Conservation (phyloP, 2,797 vertebrate genomes). For the Hypotaenidia okinawae region DNA sequence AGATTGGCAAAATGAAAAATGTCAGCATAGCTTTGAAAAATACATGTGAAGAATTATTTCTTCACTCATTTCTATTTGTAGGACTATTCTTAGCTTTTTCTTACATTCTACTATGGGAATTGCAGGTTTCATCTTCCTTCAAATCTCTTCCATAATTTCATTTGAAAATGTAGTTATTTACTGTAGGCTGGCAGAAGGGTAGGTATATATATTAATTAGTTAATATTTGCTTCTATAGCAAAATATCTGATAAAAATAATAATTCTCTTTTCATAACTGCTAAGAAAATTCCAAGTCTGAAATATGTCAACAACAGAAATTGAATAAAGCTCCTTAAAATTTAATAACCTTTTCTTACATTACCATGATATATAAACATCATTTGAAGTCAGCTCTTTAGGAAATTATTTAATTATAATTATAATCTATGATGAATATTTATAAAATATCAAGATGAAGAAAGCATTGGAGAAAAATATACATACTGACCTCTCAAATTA, state of each 20-base stretch:
- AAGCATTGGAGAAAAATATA: neutral
- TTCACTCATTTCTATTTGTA: neutral
- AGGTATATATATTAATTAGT: rapidly evolving
- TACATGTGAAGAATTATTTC: neutral
- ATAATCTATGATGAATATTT: neutral
- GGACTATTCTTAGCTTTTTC: neutral
- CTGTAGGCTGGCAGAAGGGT: neutral
- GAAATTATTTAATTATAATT: neutral
- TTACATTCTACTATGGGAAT: neutral
- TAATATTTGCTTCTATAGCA: neutral
- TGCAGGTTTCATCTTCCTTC: neutral
- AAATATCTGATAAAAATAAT: neutral
- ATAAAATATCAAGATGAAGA: neutral
- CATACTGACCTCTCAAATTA: neutral
- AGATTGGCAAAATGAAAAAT: slow-evolving; percentile 37
- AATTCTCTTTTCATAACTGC: neutral
- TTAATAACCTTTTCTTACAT: neutral
- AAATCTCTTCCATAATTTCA: neutral
- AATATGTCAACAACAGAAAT: neutral
- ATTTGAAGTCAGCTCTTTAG: neutral
- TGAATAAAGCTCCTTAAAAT: neutral
- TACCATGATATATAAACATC: neutral
- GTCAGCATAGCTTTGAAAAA: slow-evolving; percentile 22
- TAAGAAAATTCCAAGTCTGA: neutral
- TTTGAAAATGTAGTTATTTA: neutral